Percentiles rank a stretch among this genome's conserved stretches.
Conservation (phyloP, 2,888 invertebrate genomes). For the Platerodrilus igneus region DNA sequence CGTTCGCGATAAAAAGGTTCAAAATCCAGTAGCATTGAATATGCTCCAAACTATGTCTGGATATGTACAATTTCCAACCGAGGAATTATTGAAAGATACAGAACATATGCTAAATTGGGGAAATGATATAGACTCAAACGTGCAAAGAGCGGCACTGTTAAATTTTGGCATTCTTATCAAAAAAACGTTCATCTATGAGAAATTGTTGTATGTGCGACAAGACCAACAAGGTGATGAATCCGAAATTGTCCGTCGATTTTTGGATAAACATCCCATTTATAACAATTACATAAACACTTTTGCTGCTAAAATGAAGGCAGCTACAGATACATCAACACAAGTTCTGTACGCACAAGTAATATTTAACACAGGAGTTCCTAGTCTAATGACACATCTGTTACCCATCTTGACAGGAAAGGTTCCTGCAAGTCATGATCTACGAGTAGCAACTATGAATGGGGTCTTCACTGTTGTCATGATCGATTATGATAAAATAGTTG, state of each 20-base stretch:
- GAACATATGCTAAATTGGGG: constrained; percentile 37
- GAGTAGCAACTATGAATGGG: constrained; percentile 46
- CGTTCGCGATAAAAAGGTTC: constrained; percentile 38
- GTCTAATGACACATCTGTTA: constrained; percentile 43
- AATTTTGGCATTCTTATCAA: constrained; percentile 45
- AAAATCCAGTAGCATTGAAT: constrained; percentile 34
- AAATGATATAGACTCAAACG: constrained; percentile 28
- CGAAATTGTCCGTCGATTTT: constrained; percentile 13
- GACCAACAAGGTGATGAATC: constrained; percentile 6
- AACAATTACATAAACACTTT: constrained; percentile 33
- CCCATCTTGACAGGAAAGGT: constrained; percentile 45
- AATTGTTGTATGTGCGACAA: constrained; percentile 41
- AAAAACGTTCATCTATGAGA: constrained; percentile 9
- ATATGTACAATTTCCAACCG: constrained; percentile 44
- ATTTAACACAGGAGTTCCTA: constrained; percentile 46
- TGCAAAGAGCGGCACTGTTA: constrained; percentile 13
- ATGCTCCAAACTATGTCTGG: constrained; percentile 47
- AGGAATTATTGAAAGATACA: constrained; percentile 42
- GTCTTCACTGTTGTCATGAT: constrained; percentile 36
- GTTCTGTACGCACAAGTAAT: constrained; percentile 48
- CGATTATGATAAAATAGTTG: constrained; percentile 7
- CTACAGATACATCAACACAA: constrained; percentile 40
- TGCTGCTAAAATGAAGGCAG: constrained; percentile 30
- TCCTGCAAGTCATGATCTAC: constrained; percentile 39
- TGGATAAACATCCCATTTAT: constrained; percentile 22